Conservation (phyloP, 2,797 vertebrate genomes). For the Rhincodon typus region DNA sequence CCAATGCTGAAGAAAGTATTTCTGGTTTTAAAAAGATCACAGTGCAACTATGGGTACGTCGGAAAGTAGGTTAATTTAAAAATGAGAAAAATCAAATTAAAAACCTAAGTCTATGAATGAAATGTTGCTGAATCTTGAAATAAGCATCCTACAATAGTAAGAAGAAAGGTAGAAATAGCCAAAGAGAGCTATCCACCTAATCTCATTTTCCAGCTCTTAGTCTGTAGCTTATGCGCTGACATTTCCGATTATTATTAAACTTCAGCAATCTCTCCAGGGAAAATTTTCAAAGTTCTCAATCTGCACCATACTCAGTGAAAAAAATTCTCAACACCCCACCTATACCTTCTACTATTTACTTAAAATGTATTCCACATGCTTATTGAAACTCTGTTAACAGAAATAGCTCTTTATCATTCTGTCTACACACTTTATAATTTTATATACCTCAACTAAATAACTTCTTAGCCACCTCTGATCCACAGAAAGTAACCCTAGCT, state of each 20-base stretch:
- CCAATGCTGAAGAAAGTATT: background rate
- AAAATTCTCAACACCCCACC: background rate
- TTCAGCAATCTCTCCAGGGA: too few species aligned
- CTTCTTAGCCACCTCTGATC: background rate
- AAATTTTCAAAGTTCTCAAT: background rate
- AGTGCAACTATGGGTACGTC: background rate
- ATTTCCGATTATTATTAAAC: background rate
- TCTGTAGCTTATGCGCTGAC: background rate
- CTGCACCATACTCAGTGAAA: background rate
- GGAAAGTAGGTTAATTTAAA: background rate
- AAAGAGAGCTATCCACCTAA: background rate
- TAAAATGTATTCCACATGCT: background rate
- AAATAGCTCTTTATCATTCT: background rate
- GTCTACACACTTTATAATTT: background rate
- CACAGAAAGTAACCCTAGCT: background rate
- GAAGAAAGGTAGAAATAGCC: background rate
- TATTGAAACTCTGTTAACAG: background rate
- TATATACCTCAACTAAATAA: background rate
- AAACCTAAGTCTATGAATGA: background rate
- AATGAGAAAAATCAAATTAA: background rate
- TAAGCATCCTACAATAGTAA: background rate
- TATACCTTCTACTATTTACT: background rate
- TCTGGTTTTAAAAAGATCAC: background rate
- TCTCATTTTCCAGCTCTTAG: background rate
- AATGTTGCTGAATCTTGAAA: background rate